Evolutionary conservation across 2,113 vertebrate species (phyloP).

Genomic region (Pimephales promelas): DNA sequence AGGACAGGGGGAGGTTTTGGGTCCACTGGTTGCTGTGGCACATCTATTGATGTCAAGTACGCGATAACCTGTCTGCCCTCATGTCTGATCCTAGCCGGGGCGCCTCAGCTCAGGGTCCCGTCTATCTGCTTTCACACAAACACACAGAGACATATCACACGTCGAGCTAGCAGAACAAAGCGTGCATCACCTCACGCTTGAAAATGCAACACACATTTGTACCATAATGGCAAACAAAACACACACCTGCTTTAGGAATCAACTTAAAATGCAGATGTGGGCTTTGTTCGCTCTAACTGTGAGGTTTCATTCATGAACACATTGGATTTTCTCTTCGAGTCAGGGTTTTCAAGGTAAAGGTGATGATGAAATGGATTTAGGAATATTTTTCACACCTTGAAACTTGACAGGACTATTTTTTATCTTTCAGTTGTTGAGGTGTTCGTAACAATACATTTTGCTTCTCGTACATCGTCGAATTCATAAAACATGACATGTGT

Average conservation of each 20-base stretch:
- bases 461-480: constrained; percentile 1
- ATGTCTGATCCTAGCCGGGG: constrained; percentile 39
- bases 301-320: constrained; percentile 20
- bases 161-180: constrained; percentile 21
- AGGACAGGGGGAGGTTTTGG: constrained; percentile 43
- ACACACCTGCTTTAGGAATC: background rate
- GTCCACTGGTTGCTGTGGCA: constrained; percentile 50
- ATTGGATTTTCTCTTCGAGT: constrained; percentile 37
- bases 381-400: constrained; percentile 28
- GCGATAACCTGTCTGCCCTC: constrained; percentile 55
- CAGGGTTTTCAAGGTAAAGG: constrained; percentile 16
- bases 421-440: constrained; percentile 15
- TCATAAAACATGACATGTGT: constrained; percentile 37
- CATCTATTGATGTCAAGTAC: constrained; percentile 61
- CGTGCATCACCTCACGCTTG: constrained; percentile 14
- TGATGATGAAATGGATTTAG: constrained; percentile 40
- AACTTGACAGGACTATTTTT: background rate
- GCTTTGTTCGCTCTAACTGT: constrained; percentile 14
- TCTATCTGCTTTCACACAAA: constrained; percentile 34
- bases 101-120: constrained; percentile 12
- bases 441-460: constrained; percentile 6
- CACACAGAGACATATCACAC: constrained; percentile 6
- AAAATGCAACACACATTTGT: constrained; percentile 5
- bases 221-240: background rate
- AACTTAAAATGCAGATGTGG: constrained; percentile 3